Conservation (phyloP, 92 coral and sea anemone genomes). For the Isaurus tuberculatus region DNA sequence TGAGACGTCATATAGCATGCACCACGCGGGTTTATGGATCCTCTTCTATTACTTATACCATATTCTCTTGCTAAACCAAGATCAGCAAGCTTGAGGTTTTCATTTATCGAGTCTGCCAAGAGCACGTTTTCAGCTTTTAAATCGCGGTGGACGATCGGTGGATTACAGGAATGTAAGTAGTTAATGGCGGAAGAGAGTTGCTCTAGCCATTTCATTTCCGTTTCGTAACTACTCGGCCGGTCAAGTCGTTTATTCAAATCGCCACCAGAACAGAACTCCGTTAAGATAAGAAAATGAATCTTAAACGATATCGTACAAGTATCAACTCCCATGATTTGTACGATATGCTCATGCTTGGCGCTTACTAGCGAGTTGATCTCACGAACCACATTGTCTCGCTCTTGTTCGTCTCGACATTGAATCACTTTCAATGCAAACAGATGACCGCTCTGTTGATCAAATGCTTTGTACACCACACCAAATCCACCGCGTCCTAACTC, state of each 20-base stretch:
- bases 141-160: constrained; percentile 54
- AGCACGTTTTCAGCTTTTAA: constrained; percentile 50
- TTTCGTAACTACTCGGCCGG: constrained; percentile 28
- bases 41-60: constrained; percentile 13
- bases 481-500: constrained; percentile 57
- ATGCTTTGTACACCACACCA: constrained; percentile 52
- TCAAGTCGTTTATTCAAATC: constrained; percentile 52
- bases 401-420: constrained; percentile 38
- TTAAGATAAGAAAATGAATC: constrained; percentile 29
- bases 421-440: constrained; percentile 50
- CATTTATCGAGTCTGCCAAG: neutral
- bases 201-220: constrained; percentile 40
- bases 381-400: constrained; percentile 27
- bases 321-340: constrained; percentile 44
- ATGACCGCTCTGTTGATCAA: constrained; percentile 6
- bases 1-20: constrained; percentile 33
- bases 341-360: constrained; percentile 43
- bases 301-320: neutral
- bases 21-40: neutral
- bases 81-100: constrained; percentile 42
- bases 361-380: constrained; percentile 45
- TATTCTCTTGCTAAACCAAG: constrained; percentile 43
- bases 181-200: constrained; percentile 41
- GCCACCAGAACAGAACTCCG: constrained; percentile 58
- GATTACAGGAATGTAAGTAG: constrained; percentile 44